These are phyloP conservation scores for Dissostichus mawsoni DNA, from an alignment of 2,113 vertebrate species.

Conservation along the genomic window DNA sequence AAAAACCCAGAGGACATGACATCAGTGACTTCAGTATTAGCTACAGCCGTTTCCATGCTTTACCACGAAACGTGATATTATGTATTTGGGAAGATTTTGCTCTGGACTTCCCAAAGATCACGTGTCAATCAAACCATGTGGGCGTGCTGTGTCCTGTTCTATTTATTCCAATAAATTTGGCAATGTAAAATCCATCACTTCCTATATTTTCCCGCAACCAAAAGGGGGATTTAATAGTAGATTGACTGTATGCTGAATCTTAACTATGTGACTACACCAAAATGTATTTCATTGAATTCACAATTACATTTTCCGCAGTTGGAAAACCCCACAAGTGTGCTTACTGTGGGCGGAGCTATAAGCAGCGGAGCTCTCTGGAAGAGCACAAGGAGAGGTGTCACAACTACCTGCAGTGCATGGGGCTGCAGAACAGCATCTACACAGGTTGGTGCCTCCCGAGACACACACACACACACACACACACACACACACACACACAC, in stretches of 20 bases:
- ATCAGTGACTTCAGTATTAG: background rate
- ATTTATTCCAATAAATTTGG: background rate
- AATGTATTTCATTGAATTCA: background rate
- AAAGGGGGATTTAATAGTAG: background rate
- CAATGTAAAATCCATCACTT: constrained; percentile 1
- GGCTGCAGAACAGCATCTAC: constrained; percentile 92
- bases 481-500: background rate
- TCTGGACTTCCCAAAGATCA: constrained; percentile 6
- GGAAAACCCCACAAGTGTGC: constrained; percentile 99
- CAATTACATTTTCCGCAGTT: constrained; percentile 81
- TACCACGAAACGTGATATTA: too few relatives aligned
- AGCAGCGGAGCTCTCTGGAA: constrained; percentile 98
- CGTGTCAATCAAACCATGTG: background rate
- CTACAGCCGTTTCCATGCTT: too few relatives aligned
- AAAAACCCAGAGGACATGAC: constrained; percentile 15
- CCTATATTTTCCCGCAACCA: background rate
- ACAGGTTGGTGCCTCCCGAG: constrained; percentile 86
- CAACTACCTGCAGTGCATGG: constrained; percentile 98
- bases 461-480: background rate
- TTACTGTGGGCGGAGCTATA: constrained; percentile 98
- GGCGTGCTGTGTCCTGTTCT: background rate
- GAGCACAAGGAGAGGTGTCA: constrained; percentile 99
- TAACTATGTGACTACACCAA: background rate
- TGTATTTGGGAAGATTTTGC: background rate
- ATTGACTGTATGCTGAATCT: background rate